Evolutionary conservation across 2,888 invertebrate species (phyloP).

Genomic region (Apamea epomidion): DNA sequence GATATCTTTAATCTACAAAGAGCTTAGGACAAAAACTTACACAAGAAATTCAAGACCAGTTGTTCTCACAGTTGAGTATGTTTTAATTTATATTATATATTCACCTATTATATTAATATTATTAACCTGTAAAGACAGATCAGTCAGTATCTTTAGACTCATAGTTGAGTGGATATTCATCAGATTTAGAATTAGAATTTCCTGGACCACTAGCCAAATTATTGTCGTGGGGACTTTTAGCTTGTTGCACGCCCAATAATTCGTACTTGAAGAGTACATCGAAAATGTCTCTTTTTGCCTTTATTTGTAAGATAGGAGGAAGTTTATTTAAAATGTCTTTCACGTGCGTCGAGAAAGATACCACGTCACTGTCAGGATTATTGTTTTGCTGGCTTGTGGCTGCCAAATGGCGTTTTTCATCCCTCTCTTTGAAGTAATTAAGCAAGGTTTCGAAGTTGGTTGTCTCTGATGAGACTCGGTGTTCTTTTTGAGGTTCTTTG

Average conservation of each 20-base stretch:
- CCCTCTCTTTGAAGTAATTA: slow-evolving; percentile 24
- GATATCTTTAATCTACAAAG: not conserved
- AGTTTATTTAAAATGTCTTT: slow-evolving; percentile 26
- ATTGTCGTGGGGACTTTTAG: not conserved
- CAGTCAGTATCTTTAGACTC: not conserved
- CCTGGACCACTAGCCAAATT: not conserved
- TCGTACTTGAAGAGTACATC: slow-evolving; percentile 22
- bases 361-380: not conserved
- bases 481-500: slow-evolving; percentile 8
- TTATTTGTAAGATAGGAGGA: slow-evolving; percentile 18
- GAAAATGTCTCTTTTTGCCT: slow-evolving; percentile 19
- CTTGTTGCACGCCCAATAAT: slow-evolving; percentile 15
- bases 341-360: slow-evolving; percentile 11
- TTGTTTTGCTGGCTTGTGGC: slow-evolving; percentile 2
- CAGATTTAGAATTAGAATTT: slow-evolving; percentile 10
- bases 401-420: not conserved
- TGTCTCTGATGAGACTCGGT: not conserved
- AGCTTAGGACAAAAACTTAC: not conserved
- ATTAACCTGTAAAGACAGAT: not conserved
- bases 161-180: not conserved
- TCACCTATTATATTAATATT: not conserved
- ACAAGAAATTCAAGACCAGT: not conserved
- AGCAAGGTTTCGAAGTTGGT: slow-evolving; percentile 11
- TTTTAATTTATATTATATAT: not conserved
- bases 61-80: not conserved